phyloP scores from a whole-genome alignment of 2,888 invertebrate species.

The Oasisia sp. region DNA sequence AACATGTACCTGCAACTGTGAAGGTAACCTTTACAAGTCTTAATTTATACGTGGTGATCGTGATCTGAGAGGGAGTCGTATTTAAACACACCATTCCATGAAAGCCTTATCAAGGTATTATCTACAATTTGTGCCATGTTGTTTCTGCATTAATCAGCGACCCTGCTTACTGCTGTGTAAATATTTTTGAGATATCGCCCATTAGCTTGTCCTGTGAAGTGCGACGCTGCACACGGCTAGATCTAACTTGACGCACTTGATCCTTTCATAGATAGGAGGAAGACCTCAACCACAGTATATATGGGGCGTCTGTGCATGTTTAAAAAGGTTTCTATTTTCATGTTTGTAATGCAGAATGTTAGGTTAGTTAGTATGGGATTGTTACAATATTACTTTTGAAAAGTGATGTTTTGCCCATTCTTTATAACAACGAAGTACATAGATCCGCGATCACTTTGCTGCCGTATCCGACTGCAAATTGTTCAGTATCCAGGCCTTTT shows the following conservation, averaged over 20 bases:
- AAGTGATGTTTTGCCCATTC: not conserved
- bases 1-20: not conserved
- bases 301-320: not conserved
- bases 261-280: not conserved
- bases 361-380: not conserved
- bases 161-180: not conserved
- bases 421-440: not conserved
- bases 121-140: not conserved
- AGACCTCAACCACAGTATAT: not conserved
- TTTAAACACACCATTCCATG: not conserved
- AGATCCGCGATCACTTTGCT: not conserved
- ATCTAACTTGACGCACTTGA: not conserved
- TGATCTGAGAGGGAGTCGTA: not conserved
- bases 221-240: not conserved
- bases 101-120: slow-evolving; percentile 6
- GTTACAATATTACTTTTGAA: not conserved
- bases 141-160: not conserved
- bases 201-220: not conserved
- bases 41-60: not conserved
- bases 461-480: not conserved
- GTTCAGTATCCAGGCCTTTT: not conserved
- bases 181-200: not conserved
- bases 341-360: not conserved
- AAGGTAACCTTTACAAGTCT: not conserved
- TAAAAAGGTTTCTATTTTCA: not conserved